Evolutionary conservation across 2,797 vertebrate genomes (phyloP).

Genomic region (Tapera naevia): DNA sequence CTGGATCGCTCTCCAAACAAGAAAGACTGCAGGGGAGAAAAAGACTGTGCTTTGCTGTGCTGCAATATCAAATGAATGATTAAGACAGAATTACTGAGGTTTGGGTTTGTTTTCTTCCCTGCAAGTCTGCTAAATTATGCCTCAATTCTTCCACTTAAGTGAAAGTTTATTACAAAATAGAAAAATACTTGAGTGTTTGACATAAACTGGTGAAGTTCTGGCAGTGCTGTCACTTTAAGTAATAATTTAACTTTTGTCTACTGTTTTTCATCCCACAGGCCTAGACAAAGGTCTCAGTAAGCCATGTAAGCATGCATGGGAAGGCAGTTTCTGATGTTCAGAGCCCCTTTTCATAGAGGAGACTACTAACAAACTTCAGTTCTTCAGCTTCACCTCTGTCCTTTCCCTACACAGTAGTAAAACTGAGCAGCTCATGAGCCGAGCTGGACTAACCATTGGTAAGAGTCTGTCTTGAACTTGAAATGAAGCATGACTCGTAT

Average conservation of each 20-base stretch:
- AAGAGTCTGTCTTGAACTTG: not conserved
- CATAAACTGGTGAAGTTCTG: not conserved
- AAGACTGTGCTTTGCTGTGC: not conserved
- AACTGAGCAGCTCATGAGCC: not conserved
- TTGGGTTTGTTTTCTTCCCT: not conserved
- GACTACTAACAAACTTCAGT: not conserved
- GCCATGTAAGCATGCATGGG: rapidly evolving
- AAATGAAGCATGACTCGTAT: not conserved
- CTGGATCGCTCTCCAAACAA: not conserved
- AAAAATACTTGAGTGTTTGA: not conserved
- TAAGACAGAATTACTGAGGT: not conserved
- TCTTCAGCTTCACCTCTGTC: not conserved
- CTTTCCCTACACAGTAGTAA: not conserved
- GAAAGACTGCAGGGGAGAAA: not conserved
- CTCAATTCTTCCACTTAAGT: not conserved
- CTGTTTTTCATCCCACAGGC: not conserved
- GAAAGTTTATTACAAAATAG: not conserved
- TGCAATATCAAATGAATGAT: too few relatives aligned
- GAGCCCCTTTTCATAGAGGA: not conserved
- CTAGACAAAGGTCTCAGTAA: not conserved
- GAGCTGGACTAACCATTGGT: not conserved
- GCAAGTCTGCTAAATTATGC: not conserved
- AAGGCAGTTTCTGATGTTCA: not conserved
- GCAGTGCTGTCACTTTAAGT: not conserved
- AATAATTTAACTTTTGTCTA: not conserved